These are phyloP conservation scores for Agonopterix arenella DNA, from an alignment of 2,888 invertebrate species.

Conservation along the genomic window DNA sequence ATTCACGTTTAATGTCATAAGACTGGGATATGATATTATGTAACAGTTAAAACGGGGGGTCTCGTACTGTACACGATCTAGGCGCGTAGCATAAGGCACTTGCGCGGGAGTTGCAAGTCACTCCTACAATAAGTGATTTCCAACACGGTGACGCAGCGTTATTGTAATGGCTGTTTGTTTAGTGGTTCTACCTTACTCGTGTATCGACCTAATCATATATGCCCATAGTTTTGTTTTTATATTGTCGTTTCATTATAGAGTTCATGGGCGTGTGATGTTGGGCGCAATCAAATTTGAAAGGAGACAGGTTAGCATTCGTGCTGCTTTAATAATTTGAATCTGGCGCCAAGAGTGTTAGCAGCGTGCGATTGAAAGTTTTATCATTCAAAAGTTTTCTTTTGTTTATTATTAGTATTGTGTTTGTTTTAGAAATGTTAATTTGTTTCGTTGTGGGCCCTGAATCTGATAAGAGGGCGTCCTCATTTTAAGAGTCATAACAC, in stretches of 20 bases:
- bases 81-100: conserved; percentile 55
- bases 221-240: conserved; percentile 76
- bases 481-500: too few relatives aligned
- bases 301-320: conserved; percentile 65
- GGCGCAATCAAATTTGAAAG: conserved; percentile 74
- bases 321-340: conserved; percentile 61
- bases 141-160: conserved; percentile 67
- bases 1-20: too few relatives aligned
- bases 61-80: conserved; percentile 28
- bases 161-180: conserved; percentile 76
- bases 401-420: conserved; percentile 22
- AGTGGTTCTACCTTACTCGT: conserved; percentile 75
- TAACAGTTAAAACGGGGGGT: conserved; percentile 34
- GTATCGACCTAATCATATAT: conserved; percentile 76
- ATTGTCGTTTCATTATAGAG: conserved; percentile 71
- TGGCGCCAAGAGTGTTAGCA: conserved; percentile 69
- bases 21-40: conserved; percentile 13
- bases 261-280: conserved; percentile 75
- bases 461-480: background rate
- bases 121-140: conserved; percentile 74
- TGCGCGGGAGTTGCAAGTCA: conserved; percentile 62
- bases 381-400: conserved; percentile 31
- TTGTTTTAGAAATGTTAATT: conserved; percentile 1
- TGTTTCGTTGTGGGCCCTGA: background rate
- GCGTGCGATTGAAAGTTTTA: conserved; percentile 35